phyloP scores from a whole-genome alignment of 2,888 invertebrate species.

The Pristionchus japonicus region DNA sequence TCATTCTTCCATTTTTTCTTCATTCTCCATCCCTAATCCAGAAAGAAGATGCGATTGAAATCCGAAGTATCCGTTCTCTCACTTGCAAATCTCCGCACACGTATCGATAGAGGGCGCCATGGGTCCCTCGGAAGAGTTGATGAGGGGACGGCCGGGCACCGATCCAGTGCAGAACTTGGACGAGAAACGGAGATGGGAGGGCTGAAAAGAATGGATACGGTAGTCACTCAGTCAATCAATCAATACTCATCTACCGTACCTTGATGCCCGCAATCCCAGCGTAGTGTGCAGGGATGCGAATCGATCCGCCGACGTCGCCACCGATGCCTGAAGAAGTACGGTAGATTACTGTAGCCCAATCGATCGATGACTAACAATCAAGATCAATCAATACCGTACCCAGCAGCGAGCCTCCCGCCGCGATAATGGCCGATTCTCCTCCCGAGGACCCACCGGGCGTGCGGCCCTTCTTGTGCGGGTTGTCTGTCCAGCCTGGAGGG shows the following conservation, averaged over 20 bases:
- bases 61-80: too few relatives aligned
- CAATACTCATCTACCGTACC: slow-evolving; percentile 45
- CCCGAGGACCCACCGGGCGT: slow-evolving; percentile 76
- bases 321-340: slow-evolving; percentile 69
- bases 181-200: slow-evolving; percentile 64
- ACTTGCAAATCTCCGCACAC: slow-evolving; percentile 58
- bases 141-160: slow-evolving; percentile 68
- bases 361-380: slow-evolving; percentile 73
- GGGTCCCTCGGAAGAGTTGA: slow-evolving; percentile 68
- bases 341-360: neutral
- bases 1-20: too few relatives aligned
- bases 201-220: slow-evolving; percentile 50
- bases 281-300: slow-evolving; percentile 77
- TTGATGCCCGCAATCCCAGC: slow-evolving; percentile 77
- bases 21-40: too few relatives aligned
- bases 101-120: slow-evolving; percentile 63
- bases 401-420: slow-evolving; percentile 60
- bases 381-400: slow-evolving; percentile 62
- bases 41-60: too few relatives aligned
- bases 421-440: slow-evolving; percentile 77
- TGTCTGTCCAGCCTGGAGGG: slow-evolving; percentile 46
- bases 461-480: slow-evolving; percentile 47
- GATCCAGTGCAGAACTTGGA: slow-evolving; percentile 61
- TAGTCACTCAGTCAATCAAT: neutral
- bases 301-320: slow-evolving; percentile 78